Base-by-base conservation (phyloP, 2,113 vertebrate species). In the Fukomys damarensis region DNA sequence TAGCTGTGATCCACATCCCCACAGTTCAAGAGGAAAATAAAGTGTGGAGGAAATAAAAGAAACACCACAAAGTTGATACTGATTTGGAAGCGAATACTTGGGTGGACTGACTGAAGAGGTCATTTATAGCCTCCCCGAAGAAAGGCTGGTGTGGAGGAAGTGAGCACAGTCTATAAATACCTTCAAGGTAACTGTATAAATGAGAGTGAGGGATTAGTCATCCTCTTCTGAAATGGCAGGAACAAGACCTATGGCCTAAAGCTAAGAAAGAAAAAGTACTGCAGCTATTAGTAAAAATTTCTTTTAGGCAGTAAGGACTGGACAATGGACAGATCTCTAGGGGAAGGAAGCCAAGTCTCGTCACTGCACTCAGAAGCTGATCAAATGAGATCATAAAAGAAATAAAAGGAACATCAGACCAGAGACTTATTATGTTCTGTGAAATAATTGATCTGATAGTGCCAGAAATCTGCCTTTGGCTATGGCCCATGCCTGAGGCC, bases 381-480 rank as follows among this genome's bases (percentile, higher is more conserved):
- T 82, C 8, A 12, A 95, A 82, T 92, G 87, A 95, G 94, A 92
- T 95, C 81, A 87, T 88, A 94, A 97, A 93, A 88, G 87, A 85
- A 96, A 96, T 90, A 94, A 97, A 97, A 96, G 70, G 68, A 92
- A 54, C 80, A 74, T 93, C 63, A 70, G 85, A 82, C 86, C 46
- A 58, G 89, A 72, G 93, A 95, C 92, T 96, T 90, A 85, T 32
- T 88, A 72, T 86, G 59, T 92, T 65, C 82, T 93, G 65, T 92
- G 90, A 96, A 97, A 92, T 96, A 92, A 97, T 96, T 88, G 95
- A 70, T 79, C 92, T 92, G 96, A 93, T 95, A 86, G 77, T 70
- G 91, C 84, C 0, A 9, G 96, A 97, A 95, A 79, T 92, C 26
- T 94, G 80, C 87, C 93, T 81, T 85, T 95, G 92, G 86, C 96